Evolutionary conservation across 2,113 vertebrate genomes (phyloP).

Genomic region (Dendrocopos noguchii): DNA sequence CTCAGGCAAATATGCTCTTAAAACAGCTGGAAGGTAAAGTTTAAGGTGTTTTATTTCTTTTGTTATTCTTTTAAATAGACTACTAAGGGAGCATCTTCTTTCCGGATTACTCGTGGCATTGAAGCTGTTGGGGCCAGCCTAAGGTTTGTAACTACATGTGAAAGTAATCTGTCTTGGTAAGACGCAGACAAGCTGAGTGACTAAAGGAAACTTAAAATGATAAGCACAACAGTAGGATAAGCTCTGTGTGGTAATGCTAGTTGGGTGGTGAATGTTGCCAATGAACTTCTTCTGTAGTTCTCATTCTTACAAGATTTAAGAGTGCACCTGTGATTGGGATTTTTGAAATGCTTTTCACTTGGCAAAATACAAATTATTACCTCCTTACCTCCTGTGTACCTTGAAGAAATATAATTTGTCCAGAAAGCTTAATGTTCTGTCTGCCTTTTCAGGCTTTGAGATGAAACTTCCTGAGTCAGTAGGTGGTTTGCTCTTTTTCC

Average conservation of each 20-base stretch:
- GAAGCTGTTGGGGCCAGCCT: constrained; percentile 92
- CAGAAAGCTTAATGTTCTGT: not conserved
- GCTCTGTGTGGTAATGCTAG: not conserved
- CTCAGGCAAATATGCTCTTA: not conserved
- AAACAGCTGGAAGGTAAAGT: not conserved
- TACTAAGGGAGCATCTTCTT: constrained; percentile 95
- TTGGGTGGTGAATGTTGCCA: not conserved
- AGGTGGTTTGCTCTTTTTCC: not conserved
- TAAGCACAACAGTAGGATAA: not conserved
- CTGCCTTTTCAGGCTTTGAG: not conserved
- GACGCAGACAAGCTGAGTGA: not conserved
- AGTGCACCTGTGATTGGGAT: not conserved
- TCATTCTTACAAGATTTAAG: not conserved
- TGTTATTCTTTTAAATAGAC: constrained; percentile 77
- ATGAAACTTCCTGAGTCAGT: not conserved
- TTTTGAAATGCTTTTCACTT: not conserved
- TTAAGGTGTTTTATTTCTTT: not conserved
- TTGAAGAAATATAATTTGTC: not conserved
- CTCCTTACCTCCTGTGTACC: not conserved
- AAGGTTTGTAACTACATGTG: constrained; percentile 80
- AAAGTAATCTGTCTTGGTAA: not conserved
- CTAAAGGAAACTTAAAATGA: not conserved
- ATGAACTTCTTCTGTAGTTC: not conserved
- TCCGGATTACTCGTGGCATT: constrained; percentile 91
- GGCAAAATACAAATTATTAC: not conserved